These are phyloP conservation scores for Trissoscelio sp. DNA, from an alignment of 2,888 invertebrate genomes.

Conservation along the genomic window DNA sequence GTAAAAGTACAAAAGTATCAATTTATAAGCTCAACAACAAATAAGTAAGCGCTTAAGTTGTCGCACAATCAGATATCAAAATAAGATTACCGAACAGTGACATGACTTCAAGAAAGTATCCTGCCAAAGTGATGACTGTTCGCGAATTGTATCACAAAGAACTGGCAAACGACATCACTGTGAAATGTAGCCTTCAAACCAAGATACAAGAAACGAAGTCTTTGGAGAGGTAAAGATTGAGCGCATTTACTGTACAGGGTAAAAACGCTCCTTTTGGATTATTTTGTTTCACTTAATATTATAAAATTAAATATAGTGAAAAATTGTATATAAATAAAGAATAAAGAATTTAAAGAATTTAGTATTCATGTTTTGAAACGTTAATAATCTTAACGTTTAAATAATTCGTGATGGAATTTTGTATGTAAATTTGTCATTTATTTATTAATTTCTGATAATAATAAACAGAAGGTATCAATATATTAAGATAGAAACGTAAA, in stretches of 20 bases:
- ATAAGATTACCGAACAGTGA: constrained; percentile 23
- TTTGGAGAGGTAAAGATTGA: constrained; percentile 30
- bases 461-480: not conserved
- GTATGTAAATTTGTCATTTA: no score
- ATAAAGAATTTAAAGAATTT: no score
- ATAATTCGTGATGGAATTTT: no score
- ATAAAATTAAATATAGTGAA: no score
- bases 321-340: no score
- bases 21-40: not conserved
- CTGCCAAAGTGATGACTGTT: constrained; percentile 9
- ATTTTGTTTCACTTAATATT: no score
- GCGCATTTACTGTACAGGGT: not conserved
- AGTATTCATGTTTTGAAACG: no score
- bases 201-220: not conserved
- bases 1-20: not conserved
- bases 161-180: constrained; percentile 15
- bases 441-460: not conserved
- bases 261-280: not conserved
- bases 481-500: not conserved
- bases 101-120: constrained; percentile 10
- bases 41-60: not conserved
- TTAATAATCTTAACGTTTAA: no score
- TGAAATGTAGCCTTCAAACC: constrained; percentile 17
- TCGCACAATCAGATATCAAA: not conserved
- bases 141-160: constrained; percentile 9